Evolutionary conservation across 2,888 invertebrate species (phyloP).

Genomic region (Epirrhoe alternata): DNA sequence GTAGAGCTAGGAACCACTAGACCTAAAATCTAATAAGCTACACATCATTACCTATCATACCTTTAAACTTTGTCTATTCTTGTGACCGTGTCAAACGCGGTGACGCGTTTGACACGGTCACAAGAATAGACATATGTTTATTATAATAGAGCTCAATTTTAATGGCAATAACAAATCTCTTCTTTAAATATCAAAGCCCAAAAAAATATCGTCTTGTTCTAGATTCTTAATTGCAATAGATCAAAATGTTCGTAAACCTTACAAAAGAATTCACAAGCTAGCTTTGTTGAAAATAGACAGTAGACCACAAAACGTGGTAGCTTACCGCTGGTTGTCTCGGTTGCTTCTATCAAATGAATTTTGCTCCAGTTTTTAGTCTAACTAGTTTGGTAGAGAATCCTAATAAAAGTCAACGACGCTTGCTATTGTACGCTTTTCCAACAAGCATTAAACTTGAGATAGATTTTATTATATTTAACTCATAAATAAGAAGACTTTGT

Average conservation of each 20-base stretch:
- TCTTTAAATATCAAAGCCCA: too few species aligned
- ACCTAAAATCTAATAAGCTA: not conserved
- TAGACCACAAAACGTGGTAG: not conserved
- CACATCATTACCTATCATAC: not conserved
- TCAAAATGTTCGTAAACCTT: not conserved
- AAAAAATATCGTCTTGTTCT: too few species aligned
- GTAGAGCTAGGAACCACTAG: constrained; percentile 2
- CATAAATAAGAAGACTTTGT: not conserved
- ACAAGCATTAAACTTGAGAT: not conserved
- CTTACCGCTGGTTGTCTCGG: not conserved
- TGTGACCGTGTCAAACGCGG: too few species aligned
- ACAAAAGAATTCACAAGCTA: not conserved
- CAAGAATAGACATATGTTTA: too few species aligned
- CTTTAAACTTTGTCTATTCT: too few species aligned
- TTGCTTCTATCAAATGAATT: not conserved
- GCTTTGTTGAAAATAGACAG: not conserved
- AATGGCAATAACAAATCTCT: too few species aligned
- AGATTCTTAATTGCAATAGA: not conserved
- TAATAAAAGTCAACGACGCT: constrained; percentile 12
- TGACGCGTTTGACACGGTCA: too few species aligned
- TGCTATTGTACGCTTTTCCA: constrained; percentile 7
- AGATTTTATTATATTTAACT: not conserved
- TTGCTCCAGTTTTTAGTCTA: constrained; percentile 6
- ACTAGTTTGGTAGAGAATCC: constrained; percentile 7
- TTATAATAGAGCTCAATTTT: too few species aligned